phyloP scores from a whole-genome alignment of 2,888 invertebrate species.

The Macropis europaea region DNA sequence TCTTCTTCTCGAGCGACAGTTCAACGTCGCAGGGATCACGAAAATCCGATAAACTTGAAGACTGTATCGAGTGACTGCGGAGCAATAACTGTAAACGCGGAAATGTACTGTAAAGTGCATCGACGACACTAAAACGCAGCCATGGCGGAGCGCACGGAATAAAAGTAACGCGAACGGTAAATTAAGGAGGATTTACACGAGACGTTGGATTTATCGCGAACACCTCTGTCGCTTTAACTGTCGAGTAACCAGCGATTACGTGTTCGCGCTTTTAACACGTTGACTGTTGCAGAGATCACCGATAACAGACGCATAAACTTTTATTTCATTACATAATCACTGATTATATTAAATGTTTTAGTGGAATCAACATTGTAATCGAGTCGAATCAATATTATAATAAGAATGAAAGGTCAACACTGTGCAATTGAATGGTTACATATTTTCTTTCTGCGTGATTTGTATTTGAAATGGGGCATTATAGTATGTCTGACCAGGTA shows the following conservation, averaged over 20 bases:
- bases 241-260: constrained; percentile 47
- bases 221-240: constrained; percentile 40
- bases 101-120: too few relatives aligned
- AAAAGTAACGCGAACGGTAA: constrained; percentile 51
- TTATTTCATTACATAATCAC: too few relatives aligned
- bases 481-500: too few relatives aligned
- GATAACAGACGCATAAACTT: too few relatives aligned
- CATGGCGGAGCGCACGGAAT: constrained; percentile 3
- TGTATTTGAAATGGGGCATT: too few relatives aligned
- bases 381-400: too few relatives aligned
- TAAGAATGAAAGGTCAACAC: too few relatives aligned
- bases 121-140: background rate
- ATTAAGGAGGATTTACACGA: constrained; percentile 54
- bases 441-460: too few relatives aligned
- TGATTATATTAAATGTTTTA: too few relatives aligned
- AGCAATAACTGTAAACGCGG: constrained; percentile 17
- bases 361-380: too few relatives aligned
- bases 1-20: background rate
- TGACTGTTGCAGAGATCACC: too few relatives aligned
- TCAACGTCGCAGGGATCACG: background rate
- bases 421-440: too few relatives aligned
- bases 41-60: constrained; percentile 2
- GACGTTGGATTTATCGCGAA: constrained; percentile 45
- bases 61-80: background rate
- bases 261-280: background rate